These are phyloP conservation scores for Phalacrocorax brasilianus DNA, from an alignment of 2,113 vertebrate genomes.

Conservation along the genomic window DNA sequence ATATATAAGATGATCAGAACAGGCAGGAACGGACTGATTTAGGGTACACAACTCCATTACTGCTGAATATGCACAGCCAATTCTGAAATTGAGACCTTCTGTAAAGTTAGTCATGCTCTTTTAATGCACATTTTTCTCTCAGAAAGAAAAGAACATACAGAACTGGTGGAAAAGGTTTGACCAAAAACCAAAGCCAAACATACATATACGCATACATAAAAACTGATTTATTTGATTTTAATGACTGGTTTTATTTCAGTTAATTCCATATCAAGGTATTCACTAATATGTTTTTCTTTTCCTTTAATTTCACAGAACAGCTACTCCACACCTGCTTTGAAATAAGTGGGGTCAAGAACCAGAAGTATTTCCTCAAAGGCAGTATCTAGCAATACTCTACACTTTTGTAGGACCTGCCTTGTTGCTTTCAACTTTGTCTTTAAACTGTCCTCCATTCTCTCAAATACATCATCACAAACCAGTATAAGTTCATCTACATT, in stretches of 20 bases:
- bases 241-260: background rate
- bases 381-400: background rate
- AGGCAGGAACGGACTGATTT: background rate
- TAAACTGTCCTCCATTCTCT: background rate
- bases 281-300: background rate
- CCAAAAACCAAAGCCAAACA: background rate
- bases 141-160: fast-evolving
- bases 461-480: background rate
- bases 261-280: background rate
- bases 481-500: background rate
- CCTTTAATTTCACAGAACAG: background rate
- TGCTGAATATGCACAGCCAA: background rate
- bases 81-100: background rate
- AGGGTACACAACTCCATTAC: background rate
- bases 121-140: background rate
- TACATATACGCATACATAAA: background rate
- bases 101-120: background rate
- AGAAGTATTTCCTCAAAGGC: background rate
- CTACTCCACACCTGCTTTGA: background rate
- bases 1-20: background rate
- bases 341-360: background rate
- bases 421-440: background rate
- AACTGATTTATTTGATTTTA: background rate
- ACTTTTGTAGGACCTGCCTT: background rate
- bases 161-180: background rate